A percentile compares a stretch with the other conserved stretches of the same genome.
Conservation (phyloP, 2,113 vertebrate genomes). For the Gadus chalcogrammus region DNA sequence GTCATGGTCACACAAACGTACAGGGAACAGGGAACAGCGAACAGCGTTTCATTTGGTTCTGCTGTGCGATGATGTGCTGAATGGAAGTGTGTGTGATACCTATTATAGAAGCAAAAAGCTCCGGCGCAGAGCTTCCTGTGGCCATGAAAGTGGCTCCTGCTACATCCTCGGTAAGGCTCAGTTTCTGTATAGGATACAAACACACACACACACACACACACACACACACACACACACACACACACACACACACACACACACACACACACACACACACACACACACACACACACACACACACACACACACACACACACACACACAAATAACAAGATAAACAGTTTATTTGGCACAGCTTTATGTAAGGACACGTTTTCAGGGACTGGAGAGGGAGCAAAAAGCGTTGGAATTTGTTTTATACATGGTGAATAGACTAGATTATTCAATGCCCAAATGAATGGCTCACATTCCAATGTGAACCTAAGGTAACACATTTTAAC, state of each 20-base stretch:
- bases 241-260: constrained; percentile 7
- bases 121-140: constrained; percentile 87
- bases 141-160: constrained; percentile 92
- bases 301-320: not conserved
- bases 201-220: constrained; percentile 7
- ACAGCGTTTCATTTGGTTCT: not conserved
- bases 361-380: too few species aligned
- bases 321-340: not conserved
- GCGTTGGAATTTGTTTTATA: too few species aligned
- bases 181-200: constrained; percentile 65
- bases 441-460: too few species aligned
- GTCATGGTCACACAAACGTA: not conserved
- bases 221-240: constrained; percentile 6
- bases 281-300: not conserved
- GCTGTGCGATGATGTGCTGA: not conserved
- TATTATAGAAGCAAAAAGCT: constrained; percentile 86
- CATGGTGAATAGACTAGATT: too few species aligned
- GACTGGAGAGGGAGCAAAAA: too few species aligned
- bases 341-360: not conserved
- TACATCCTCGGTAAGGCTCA: constrained; percentile 86
- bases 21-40: not conserved
- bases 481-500: not conserved
- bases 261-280: constrained; percentile 3
- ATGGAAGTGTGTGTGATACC: constrained; percentile 62
- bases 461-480: too few species aligned